Evolutionary conservation across 2,797 vertebrate genomes (phyloP), one percentile per base, ranked within the genome.

Genomic region (Limnodromus scolopaceus): DNA sequence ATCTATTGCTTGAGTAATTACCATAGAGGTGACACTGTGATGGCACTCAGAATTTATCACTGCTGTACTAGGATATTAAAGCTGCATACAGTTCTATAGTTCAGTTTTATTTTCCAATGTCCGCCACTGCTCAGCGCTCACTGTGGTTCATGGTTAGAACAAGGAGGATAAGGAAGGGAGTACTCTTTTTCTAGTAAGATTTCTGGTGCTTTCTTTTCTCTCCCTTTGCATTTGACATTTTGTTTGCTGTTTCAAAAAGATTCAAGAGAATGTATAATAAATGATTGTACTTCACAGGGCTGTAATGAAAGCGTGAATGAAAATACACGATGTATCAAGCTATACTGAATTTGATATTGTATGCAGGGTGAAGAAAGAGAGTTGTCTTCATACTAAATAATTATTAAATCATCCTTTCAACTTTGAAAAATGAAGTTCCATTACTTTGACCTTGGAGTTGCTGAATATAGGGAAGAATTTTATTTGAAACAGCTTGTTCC

Each of bases 351-450:
- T 95, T 82, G 32, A 55, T 93, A 68, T 68, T 87, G 10, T 49
- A 43, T 48, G 24, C 45, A 78, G 54, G 28, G 20, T 84, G 89
- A 83, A 89, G 61, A 87, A 91, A 80, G 17, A 84, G 58, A 89
- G 43, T 64, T 92, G 53, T 86, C 74, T 89, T 94, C 57, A 48
- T 79, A 32, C 48, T 39, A 93, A 92, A 87, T 77, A 83, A 87
- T 91, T 92, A 70, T 75, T 93, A 93, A 93, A 91, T 60, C 48
- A 75, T 87, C 45, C 25, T 90, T 97, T 87, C 14, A 15, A 83
- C 77, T 92, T 84, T 92, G 75, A 94, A 89, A 96, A 92, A 93
- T 93, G 38, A 81, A 92, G 69, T 95, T 76, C 38, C 36, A 71
- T n/a, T 84, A 85, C 58, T 80, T 90, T 90, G 57, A 92, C 84